Percentiles rank a stretch among this genome's conserved stretches.
Evolutionary conservation across 2,797 vertebrate genomes (phyloP).

Genomic region (Varecia variegata): DNA sequence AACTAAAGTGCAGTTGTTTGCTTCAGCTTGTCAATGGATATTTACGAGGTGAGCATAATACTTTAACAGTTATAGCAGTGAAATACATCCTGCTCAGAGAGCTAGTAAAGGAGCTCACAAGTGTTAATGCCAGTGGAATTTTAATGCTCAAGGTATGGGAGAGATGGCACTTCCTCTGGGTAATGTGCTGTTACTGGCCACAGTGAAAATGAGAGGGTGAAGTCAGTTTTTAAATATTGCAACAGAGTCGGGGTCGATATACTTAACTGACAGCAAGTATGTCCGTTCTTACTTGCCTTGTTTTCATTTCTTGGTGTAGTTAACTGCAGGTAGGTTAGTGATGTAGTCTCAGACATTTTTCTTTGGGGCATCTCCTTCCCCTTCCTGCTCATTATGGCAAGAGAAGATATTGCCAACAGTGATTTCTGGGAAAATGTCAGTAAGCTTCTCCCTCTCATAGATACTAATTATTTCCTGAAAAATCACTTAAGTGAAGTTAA

Average conservation of each 20-base stretch:
- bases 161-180: conserved; percentile 52
- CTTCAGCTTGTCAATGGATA: conserved; percentile 79
- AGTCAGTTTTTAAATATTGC: conserved; percentile 50
- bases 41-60: conserved; percentile 79
- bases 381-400: not conserved
- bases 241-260: not conserved
- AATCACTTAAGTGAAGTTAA: not conserved
- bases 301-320: not conserved
- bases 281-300: not conserved
- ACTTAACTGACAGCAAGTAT: not conserved
- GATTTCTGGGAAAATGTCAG: not conserved
- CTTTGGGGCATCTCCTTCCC: not conserved
- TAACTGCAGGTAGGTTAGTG: not conserved
- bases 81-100: conserved; percentile 77
- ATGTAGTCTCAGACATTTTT: not conserved
- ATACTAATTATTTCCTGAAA: conserved; percentile 15
- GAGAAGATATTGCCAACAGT: conserved; percentile 22
- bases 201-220: not conserved
- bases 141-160: conserved; percentile 75
- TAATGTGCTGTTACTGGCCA: conserved; percentile 47
- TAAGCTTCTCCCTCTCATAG: not conserved
- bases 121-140: conserved; percentile 77
- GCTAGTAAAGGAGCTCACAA: conserved; percentile 64
- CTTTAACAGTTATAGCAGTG: conserved; percentile 72
- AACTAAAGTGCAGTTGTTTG: conserved; percentile 75